Base-by-base conservation (phyloP, 2,797 vertebrate genomes). In the Kryptolebias ocellatus region DNA sequence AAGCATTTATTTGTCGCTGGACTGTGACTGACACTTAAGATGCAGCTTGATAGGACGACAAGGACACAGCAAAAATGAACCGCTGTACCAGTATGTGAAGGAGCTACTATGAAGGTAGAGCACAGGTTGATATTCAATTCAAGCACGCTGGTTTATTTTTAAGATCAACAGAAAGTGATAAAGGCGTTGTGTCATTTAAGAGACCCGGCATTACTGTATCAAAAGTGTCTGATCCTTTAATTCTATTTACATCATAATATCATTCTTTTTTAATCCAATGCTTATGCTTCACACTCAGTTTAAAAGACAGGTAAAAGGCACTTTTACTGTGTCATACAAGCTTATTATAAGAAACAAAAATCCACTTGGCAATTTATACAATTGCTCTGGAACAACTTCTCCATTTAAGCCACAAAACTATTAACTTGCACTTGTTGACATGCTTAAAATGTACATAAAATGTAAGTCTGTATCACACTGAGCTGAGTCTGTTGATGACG, bases 31-130 rank as follows among this genome's bases (percentile, higher is more conserved):
- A 83, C 78, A 78, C 52, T 59, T 56, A 73, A 76, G 69, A 78
- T 75, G 72, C 66, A 2, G 34, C 73, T 72, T 87, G 82, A 90
- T 79, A 79, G 79, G 66, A 84, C 60, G 15, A 59, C 81, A 89
- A 90, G 82, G 87, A 86, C 83, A 80, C 27, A 31, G 62, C 34
- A 44, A 34, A 49, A 52, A 56, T 56, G 57, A 81, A 74, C 18
- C 20, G 5, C 12, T 34, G 17, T 52, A 18, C n/a, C 44, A 42
- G 4, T 34, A 45, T 11, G n/a, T 45, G 37, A 70, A 53, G n/a
- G 53, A 58, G 44, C 31, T 42, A 42, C 17, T 55, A 29, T 24
- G 18, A 31, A 31, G 31, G 17, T 10, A 4, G 37, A 37, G 10
- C 39, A 39, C 4, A 12, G 18, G 2, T 12, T 55, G 17, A 1